phyloP scores from a whole-genome alignment of 2,888 invertebrate genomes.

The Tetranychus piercei region DNA sequence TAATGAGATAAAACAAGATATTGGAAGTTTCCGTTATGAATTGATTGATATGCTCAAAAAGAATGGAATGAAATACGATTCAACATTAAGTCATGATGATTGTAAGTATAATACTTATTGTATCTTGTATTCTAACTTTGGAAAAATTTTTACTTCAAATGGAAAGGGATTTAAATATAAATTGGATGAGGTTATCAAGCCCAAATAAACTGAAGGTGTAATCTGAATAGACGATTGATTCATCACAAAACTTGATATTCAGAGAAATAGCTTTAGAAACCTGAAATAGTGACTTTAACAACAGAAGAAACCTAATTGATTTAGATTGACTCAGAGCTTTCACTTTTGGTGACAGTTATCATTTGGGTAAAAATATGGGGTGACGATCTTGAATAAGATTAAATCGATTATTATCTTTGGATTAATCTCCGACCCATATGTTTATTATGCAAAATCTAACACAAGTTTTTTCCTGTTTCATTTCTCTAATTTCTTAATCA shows the following conservation, averaged over 20 bases:
- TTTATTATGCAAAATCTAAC: background rate
- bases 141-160: background rate
- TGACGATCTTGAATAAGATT: background rate
- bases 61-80: slow-evolving; percentile 60
- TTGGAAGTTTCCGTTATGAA: slow-evolving; percentile 91
- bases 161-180: background rate
- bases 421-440: background rate
- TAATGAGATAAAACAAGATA: slow-evolving; percentile 65
- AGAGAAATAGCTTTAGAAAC: too few relatives aligned
- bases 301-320: background rate
- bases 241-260: too few relatives aligned
- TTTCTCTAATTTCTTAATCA: background rate
- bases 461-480: background rate
- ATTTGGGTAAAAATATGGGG: background rate
- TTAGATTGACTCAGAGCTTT: too few relatives aligned
- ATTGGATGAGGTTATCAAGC: background rate
- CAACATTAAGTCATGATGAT: slow-evolving; percentile 2
- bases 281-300: too few relatives aligned
- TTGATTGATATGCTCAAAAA: slow-evolving; percentile 84
- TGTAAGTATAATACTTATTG: slow-evolving; percentile 1
- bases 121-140: background rate
- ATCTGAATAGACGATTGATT: too few relatives aligned
- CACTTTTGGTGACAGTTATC: background rate
- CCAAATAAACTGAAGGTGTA: too few relatives aligned
- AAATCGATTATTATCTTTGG: background rate